Conservation (phyloP, 1,140 invertebrate species). For the Diprion similis region DNA sequence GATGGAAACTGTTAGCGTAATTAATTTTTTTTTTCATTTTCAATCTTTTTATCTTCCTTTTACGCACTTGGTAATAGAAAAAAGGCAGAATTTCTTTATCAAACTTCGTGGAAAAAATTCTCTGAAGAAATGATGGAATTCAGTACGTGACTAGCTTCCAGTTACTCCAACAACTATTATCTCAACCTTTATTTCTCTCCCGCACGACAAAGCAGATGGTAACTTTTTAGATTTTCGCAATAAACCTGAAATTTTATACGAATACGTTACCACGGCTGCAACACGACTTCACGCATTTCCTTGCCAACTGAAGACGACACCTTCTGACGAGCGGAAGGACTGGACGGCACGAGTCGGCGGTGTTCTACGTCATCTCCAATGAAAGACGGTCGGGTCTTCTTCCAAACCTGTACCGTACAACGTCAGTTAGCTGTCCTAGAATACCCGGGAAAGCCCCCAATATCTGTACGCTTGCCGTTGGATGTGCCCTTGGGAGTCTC, state of each 20-base stretch:
- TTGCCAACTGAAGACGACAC: not conserved
- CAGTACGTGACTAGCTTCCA: not conserved
- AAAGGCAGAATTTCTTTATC: not conserved
- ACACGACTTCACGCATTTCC: not conserved
- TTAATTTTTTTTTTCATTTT: too few species aligned
- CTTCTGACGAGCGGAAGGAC: conserved; percentile 13
- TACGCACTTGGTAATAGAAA: not conserved
- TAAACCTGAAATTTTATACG: conserved; percentile 17
- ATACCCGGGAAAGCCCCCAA: conserved; percentile 34
- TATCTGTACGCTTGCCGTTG: not conserved
- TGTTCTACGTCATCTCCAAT: conserved; percentile 52
- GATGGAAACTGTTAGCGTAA: too few species aligned
- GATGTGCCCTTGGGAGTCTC: conserved; percentile 45
- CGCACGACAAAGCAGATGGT: too few species aligned
- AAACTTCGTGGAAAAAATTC: conserved; percentile 1
- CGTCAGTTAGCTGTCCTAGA: conserved; percentile 53
- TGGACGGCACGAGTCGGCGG: not conserved
- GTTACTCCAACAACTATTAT: not conserved
- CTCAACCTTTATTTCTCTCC: too few species aligned
- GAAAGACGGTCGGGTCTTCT: conserved; percentile 39
- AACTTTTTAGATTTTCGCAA: not conserved
- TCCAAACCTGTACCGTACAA: conserved; percentile 40
- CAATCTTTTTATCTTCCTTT: not conserved
- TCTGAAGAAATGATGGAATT: not conserved
- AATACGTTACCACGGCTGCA: conserved; percentile 19